A percentile compares a stretch with the other conserved stretches of the same genome.
Conservation (phyloP, 1,140 invertebrate genomes). For the Drosophila busckii region DNA sequence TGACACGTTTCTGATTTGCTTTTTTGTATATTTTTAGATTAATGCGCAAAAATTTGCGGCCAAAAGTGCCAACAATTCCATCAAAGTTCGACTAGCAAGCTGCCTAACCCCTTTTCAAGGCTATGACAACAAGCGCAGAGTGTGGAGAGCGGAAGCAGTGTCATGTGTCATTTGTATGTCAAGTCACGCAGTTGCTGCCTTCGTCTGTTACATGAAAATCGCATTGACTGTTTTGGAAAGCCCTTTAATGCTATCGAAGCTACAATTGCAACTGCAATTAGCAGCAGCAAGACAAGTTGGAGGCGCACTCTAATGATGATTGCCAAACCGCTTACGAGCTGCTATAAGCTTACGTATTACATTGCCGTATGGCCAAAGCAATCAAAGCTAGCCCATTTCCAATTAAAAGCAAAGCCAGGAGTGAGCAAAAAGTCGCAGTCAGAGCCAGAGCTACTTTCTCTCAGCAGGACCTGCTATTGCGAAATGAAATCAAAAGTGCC, state of each 20-base stretch:
- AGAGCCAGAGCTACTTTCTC: neutral
- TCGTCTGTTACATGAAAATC: constrained; percentile 36
- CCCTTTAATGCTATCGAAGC: neutral
- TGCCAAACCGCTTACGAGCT: constrained; percentile 65
- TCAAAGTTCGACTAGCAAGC: constrained; percentile 51
- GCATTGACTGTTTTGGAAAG: constrained; percentile 18
- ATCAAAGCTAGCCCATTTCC: constrained; percentile 43
- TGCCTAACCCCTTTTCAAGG: constrained; percentile 50
- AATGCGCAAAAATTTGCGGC: constrained; percentile 42
- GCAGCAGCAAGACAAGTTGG: constrained; percentile 6
- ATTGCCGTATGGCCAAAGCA: constrained; percentile 8
- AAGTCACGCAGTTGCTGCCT: constrained; percentile 14
- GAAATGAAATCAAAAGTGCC: constrained; percentile 32
- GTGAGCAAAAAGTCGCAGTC: neutral
- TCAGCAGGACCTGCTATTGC: constrained; percentile 15
- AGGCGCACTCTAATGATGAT: constrained; percentile 54
- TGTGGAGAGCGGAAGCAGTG: neutral
- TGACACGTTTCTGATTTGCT: constrained; percentile 37
- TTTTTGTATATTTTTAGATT: constrained; percentile 12
- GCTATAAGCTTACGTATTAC: constrained; percentile 17
- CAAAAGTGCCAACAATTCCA: constrained; percentile 65
- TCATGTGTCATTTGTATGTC: constrained; percentile 50
- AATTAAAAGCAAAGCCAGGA: constrained; percentile 39
- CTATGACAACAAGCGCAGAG: neutral
- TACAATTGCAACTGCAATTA: constrained; percentile 2